These are phyloP conservation scores for Drosophila nasuta DNA, from an alignment of 1,140 invertebrate genomes.

Conservation along the genomic window DNA sequence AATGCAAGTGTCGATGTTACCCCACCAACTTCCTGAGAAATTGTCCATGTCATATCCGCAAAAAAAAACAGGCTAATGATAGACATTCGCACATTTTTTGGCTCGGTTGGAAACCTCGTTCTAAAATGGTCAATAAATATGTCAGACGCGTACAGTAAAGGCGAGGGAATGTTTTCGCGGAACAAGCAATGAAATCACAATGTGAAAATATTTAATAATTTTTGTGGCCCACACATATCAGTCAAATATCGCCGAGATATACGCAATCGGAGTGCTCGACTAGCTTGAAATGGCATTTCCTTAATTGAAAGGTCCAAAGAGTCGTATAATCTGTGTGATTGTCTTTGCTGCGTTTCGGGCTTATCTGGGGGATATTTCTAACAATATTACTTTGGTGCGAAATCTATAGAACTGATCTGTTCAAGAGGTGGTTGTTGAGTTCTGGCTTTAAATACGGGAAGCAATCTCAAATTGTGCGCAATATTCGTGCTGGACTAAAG, in stretches of 20 bases:
- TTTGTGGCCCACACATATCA: constrained; percentile 43
- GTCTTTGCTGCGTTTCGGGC: background rate
- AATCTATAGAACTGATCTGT: constrained; percentile 30
- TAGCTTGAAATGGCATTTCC: constrained; percentile 30
- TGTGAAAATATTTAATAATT: constrained; percentile 49
- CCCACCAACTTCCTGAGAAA: background rate
- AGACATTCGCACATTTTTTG: constrained; percentile 16
- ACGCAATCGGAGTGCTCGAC: background rate
- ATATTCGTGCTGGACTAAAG: background rate
- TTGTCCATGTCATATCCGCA: constrained; percentile 13
- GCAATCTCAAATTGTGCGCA: background rate
- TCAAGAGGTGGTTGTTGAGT: constrained; percentile 15
- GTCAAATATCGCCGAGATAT: constrained; percentile 44
- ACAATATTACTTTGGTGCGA: constrained; percentile 4
- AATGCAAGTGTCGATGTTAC: background rate
- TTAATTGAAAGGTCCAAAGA: constrained; percentile 24
- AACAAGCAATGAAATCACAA: constrained; percentile 59
- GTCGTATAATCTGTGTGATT: constrained; percentile 14
- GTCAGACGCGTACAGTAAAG: background rate
- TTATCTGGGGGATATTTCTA: constrained; percentile 21
- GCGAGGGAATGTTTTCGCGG: constrained; percentile 21
- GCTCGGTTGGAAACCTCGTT: background rate
- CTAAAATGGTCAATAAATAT: constrained; percentile 25
- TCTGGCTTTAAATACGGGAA: background rate
- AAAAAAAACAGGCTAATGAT: background rate